A percentile compares a stretch with the other conserved stretches of the same genome.
phyloP scores from a whole-genome alignment of 2,888 invertebrate species.

The Cryptophagus acutangulus region DNA sequence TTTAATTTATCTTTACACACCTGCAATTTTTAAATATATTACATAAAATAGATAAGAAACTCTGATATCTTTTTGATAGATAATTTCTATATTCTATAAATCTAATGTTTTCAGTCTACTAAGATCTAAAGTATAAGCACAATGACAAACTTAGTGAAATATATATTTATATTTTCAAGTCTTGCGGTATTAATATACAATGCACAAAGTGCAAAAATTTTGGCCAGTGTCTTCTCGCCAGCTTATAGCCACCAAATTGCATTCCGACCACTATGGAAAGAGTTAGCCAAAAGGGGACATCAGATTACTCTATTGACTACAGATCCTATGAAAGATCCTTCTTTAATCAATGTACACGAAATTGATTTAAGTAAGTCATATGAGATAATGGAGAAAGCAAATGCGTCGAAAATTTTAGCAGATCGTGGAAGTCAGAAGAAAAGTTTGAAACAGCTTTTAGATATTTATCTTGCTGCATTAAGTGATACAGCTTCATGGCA shows the following conservation, averaged over 20 bases:
- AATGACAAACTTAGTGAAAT: no score
- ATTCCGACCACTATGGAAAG: conserved; percentile 31
- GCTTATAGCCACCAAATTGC: conserved; percentile 33
- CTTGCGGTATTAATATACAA: no score
- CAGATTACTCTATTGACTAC: conserved; percentile 28
- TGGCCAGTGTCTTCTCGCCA: conserved; percentile 26
- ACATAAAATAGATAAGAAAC: no score
- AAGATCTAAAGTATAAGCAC: no score
- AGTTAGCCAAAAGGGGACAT: conserved; percentile 28
- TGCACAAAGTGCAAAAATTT: conserved; percentile 28
- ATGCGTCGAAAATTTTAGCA: conserved; percentile 1
- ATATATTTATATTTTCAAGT: no score
- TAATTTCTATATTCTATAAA: no score
- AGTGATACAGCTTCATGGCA: conserved; percentile 14
- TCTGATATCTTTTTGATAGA: no score
- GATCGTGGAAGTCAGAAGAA: conserved; percentile 1
- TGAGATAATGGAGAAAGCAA: conserved; percentile 11
- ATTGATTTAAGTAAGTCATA: conserved; percentile 20
- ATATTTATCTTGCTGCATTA: conserved; percentile 8
- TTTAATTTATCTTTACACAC: no score
- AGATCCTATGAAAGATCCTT: conserved; percentile 20
- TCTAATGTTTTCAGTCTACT: no score
- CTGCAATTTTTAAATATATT: no score
- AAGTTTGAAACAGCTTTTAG: conserved; percentile 4
- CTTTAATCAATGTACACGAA: conserved; percentile 11